A percentile compares a stretch with the other conserved stretches of the same genome.
phyloP scores from a whole-genome alignment of 2,797 vertebrate genomes.

The Esox lucius region DNA sequence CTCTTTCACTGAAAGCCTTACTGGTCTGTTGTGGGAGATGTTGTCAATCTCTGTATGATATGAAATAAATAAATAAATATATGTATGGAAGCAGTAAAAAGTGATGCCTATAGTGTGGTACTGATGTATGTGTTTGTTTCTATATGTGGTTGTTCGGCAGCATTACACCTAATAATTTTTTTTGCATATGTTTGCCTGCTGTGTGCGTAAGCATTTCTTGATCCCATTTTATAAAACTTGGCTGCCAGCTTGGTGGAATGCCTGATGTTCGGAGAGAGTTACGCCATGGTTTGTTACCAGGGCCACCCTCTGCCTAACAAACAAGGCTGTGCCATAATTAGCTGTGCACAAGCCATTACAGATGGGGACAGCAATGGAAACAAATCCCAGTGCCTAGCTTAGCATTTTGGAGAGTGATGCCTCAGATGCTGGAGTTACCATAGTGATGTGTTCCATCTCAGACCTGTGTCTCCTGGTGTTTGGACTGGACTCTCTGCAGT shows the following conservation, averaged over 20 bases:
- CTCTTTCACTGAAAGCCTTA: slow-evolving; percentile 6
- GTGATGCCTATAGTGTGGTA: neutral
- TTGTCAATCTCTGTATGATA: neutral
- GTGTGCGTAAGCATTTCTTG: neutral
- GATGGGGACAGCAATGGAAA: slow-evolving; percentile 24
- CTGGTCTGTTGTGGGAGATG: neutral
- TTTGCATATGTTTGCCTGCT: slow-evolving; percentile 5
- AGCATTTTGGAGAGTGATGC: slow-evolving; percentile 10
- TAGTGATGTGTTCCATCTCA: slow-evolving; percentile 4
- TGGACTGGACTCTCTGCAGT: neutral
- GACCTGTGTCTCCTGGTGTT: slow-evolving; percentile 11
- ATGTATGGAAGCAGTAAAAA: neutral
- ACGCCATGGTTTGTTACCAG: slow-evolving; percentile 45
- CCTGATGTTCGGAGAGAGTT: slow-evolving; percentile 35
- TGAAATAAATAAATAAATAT: neutral
- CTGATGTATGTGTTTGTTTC: neutral
- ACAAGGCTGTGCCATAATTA: slow-evolving; percentile 28
- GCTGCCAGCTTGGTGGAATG: slow-evolving; percentile 34
- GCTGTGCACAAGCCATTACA: slow-evolving; percentile 21
- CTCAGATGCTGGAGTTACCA: neutral
- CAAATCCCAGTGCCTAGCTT: slow-evolving; percentile 13
- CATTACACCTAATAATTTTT: neutral
- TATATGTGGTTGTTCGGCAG: slow-evolving; percentile 1
- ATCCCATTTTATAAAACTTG: slow-evolving; percentile 42
- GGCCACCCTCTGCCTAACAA: slow-evolving; percentile 32